phyloP scores from a whole-genome alignment of 2,888 invertebrate genomes.

The Eilema sororculum region DNA sequence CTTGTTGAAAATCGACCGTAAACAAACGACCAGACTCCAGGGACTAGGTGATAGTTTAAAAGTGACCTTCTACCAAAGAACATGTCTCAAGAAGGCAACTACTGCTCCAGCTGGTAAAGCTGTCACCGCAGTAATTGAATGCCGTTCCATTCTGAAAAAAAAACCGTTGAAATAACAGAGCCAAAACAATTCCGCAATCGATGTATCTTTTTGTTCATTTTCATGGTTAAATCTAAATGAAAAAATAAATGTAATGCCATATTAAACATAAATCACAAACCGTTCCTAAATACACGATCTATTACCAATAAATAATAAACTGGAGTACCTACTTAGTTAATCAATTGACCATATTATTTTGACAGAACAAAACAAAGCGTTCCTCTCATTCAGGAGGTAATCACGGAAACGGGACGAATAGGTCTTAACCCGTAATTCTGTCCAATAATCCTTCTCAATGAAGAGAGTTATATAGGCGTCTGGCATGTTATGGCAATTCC shows the following conservation, averaged over 20 bases:
- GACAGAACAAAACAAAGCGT: conserved; percentile 52
- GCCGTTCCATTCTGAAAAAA: too few relatives aligned
- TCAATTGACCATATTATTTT: conserved; percentile 23
- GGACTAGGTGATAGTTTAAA: too few relatives aligned
- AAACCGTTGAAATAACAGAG: too few relatives aligned
- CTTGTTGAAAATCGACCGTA: too few relatives aligned
- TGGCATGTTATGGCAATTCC: conserved; percentile 70
- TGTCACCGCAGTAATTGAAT: too few relatives aligned
- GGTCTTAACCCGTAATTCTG: conserved; percentile 36
- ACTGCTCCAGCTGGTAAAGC: too few relatives aligned
- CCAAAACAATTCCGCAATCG: neutral
- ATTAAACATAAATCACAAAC: neutral
- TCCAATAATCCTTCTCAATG: conserved; percentile 72
- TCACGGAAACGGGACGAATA: conserved; percentile 53
- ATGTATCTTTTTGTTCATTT: neutral
- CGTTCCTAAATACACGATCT: conserved; percentile 11
- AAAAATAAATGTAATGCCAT: neutral
- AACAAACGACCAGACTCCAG: too few relatives aligned
- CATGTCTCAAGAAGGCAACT: too few relatives aligned
- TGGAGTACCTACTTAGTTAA: conserved; percentile 15
- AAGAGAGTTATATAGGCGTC: conserved; percentile 69
- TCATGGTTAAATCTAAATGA: neutral
- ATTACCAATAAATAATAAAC: conserved; percentile 10
- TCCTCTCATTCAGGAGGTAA: conserved; percentile 63
- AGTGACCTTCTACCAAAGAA: too few relatives aligned